Evolutionary conservation across 2,888 invertebrate genomes (phyloP).

Genomic region (Ophioninae sp.): DNA sequence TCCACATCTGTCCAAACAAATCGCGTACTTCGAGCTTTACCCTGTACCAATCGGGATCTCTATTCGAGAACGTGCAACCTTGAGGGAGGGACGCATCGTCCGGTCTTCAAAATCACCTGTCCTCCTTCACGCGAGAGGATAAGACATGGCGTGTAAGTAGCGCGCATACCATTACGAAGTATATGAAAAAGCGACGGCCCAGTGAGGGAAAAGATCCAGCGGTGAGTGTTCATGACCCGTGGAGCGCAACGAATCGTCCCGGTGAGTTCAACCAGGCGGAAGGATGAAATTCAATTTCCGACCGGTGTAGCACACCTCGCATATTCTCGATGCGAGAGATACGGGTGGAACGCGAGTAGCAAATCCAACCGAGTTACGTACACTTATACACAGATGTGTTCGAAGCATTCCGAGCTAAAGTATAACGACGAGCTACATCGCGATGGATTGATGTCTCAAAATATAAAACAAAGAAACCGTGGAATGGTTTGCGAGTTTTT

Average conservation of each 20-base stretch:
- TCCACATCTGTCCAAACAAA: no score
- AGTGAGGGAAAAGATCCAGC: slow-evolving; percentile 23
- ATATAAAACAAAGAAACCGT: not conserved
- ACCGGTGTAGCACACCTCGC: slow-evolving; percentile 16
- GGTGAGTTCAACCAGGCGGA: slow-evolving; percentile 63
- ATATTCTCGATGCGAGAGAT: slow-evolving; percentile 4
- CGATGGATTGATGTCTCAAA: not conserved
- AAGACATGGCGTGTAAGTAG: slow-evolving; percentile 1
- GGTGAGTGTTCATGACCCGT: slow-evolving; percentile 64
- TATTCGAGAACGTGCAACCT: not conserved
- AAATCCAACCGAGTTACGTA: not conserved
- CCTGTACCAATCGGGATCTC: no score
- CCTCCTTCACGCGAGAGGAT: not conserved
- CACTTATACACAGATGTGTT: not conserved
- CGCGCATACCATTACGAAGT: slow-evolving; percentile 14
- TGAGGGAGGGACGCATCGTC: not conserved
- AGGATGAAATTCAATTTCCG: slow-evolving; percentile 72
- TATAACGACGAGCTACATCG: not conserved
- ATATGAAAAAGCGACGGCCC: slow-evolving; percentile 7
- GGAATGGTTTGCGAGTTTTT: not conserved
- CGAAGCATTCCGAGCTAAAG: not conserved
- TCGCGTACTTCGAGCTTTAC: no score
- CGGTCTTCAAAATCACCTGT: not conserved
- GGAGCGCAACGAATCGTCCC: slow-evolving; percentile 69
- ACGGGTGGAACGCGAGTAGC: slow-evolving; percentile 29